Base-by-base conservation (phyloP, 2,113 vertebrate species). In the Cephalopholis sonnerati region DNA sequence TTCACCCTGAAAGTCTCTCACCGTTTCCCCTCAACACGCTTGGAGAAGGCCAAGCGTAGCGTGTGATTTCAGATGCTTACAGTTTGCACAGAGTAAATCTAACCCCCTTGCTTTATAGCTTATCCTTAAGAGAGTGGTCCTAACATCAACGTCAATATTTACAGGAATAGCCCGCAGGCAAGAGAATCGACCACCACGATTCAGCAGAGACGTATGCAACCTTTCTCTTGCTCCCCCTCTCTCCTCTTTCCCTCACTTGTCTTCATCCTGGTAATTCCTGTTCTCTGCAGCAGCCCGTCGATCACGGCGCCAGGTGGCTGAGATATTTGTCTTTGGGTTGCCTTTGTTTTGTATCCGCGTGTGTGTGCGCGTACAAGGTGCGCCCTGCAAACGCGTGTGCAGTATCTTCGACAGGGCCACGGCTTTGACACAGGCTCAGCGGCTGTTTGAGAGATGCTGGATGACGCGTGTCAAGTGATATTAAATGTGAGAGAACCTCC, bases 131-230 rank as follows among this genome's bases (percentile, higher is more conserved):
- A 92, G 92, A 93, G 90, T 88, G 92, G 85, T 92, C 92, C 91
- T 93, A 94, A 94, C 91, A 89, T 94, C 92, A 94, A 89, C 82
- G 87, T 93, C 94, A 93, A 92, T 94, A 94, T 94, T 94, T 93
- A 94, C 91, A 93, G 91, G 91, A 92, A 92, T 92, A 89, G 89
- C 94, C 94, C 29, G 85, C 90, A 92, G 92, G 91, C 93, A 88
- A 83, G 82, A 77, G 73, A 90, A 94, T 94, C 91, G 94, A 94
- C 93, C 91, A 90, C 88, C 88, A 36, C 79, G 54, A 92, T 86
- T 89, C 90, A 87, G 88, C 86, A 77, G 90, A 93, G 89, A 91
- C 74, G n/a, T 54, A 57, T 61, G 85, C 88, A 86, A 91, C 89
- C 93, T 87, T 89, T 89, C 78, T 83, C 73, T 59, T 20, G 64